Evolutionary conservation across 2,888 invertebrate genomes (phyloP).

Genomic region (Strigamia crassipes): DNA sequence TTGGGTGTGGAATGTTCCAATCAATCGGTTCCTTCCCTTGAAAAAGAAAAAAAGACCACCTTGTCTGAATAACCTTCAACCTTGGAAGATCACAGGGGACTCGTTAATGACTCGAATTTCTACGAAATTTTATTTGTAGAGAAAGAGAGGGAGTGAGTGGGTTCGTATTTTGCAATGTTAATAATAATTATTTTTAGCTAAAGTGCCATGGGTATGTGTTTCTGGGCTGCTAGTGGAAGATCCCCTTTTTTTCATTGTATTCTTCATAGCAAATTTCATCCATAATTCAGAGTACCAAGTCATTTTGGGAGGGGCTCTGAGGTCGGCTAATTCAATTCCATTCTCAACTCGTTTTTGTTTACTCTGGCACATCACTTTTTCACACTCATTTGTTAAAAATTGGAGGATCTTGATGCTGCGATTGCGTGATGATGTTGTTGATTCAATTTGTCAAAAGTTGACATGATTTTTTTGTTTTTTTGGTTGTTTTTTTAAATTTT

Average conservation of each 20-base stretch:
- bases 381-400: neutral
- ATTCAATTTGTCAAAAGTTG: neutral
- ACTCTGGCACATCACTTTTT: constrained; percentile 4
- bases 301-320: neutral
- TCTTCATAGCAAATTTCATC: neutral
- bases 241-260: neutral
- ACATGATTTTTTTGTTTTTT: neutral
- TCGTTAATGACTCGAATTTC: neutral
- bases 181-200: neutral
- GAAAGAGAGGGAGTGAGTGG: too few species aligned
- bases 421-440: neutral
- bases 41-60: neutral
- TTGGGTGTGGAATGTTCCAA: neutral
- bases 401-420: neutral
- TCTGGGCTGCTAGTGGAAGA: neutral
- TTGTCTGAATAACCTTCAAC: neutral
- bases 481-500: neutral
- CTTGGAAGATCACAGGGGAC: neutral
- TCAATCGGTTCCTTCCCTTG: neutral
- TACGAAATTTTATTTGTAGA: neutral
- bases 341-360: constrained; percentile 3
- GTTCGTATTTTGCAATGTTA: neutral
- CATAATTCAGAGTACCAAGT: constrained; percentile 2
- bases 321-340: neutral
- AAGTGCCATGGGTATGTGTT: neutral